Percentiles rank a stretch among this genome's conserved stretches.
These are phyloP conservation scores for Serilophus lunatus DNA, from an alignment of 2,113 vertebrate species.

Conservation along the genomic window DNA sequence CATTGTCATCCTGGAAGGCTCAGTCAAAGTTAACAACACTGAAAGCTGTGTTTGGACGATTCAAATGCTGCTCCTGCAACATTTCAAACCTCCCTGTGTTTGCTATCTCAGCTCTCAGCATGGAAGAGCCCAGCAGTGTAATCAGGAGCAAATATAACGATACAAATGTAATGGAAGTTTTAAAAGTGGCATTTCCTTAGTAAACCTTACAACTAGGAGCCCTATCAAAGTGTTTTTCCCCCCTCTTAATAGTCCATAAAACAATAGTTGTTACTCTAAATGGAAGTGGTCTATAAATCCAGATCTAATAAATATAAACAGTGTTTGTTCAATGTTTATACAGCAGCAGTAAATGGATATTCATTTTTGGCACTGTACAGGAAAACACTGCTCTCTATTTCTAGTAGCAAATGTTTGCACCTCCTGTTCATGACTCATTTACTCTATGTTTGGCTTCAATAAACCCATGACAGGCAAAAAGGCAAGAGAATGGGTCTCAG, in stretches of 20 bases:
- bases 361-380: slow-evolving; percentile 48
- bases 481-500: not conserved
- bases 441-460: not conserved
- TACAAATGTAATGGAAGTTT: not conserved
- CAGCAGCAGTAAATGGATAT: slow-evolving; percentile 37
- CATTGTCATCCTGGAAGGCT: not conserved
- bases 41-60: not conserved
- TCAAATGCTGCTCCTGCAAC: not conserved
- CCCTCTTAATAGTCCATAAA: slow-evolving; percentile 32
- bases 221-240: not conserved
- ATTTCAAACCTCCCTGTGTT: not conserved
- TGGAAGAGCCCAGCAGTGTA: not conserved
- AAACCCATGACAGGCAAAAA: not conserved
- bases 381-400: slow-evolving; percentile 45
- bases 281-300: slow-evolving; percentile 54
- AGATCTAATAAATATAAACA: slow-evolving; percentile 58
- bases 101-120: not conserved
- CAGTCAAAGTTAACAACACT: not conserved
- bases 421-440: slow-evolving; percentile 46
- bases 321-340: slow-evolving; percentile 29
- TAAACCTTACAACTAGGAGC: not conserved
- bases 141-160: not conserved
- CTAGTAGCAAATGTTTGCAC: slow-evolving; percentile 42
- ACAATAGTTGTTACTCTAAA: slow-evolving; percentile 35
- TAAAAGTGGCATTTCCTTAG: not conserved